Evolutionary conservation across 2,888 invertebrate species (phyloP), one percentile per base, ranked within the genome.

Genomic region (Endotricha flammealis): DNA sequence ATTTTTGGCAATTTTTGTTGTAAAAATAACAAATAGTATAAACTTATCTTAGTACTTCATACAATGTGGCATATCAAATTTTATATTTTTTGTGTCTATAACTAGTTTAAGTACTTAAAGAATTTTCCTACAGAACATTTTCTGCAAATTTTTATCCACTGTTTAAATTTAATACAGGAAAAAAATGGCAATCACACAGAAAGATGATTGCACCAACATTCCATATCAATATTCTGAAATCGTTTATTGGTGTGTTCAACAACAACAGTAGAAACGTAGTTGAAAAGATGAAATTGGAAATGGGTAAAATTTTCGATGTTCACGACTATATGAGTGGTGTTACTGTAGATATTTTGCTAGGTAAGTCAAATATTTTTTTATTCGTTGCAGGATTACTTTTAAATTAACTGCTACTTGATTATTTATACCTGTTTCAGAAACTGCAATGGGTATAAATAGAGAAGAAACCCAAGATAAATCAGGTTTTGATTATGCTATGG

Each of bases 371-470:
- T n/a, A n/a, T n/a, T n/a, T n/a, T n/a, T n/a, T n/a, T n/a, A n/a
- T n/a, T n/a, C n/a, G n/a, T n/a, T n/a, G n/a, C n/a, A n/a, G n/a
- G n/a, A n/a, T n/a, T n/a, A n/a, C n/a, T n/a, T n/a, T n/a, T n/a
- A n/a, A n/a, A n/a, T n/a, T n/a, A n/a, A n/a, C n/a, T n/a, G n/a
- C n/a, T n/a, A n/a, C n/a, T n/a, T n/a, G n/a, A n/a, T n/a, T n/a
- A n/a, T n/a, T n/a, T n/a, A n/a, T n/a, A n/a, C 32, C 12, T 12
- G 14, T 78, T 78, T 17, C 65, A 90, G 92, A 94, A 78, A 95
- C 94, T 11, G 94, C 93, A 0, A 95, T 95, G 94, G 94, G 94
- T 11, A 92, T 93, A 0, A 92, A 92, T 32, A 93, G 92, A 60
- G 89, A 91, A 60, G 89, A 89, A 45, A 91, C 91, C 20, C 91